Conservation (phyloP, 2,797 vertebrate species). For the Mallotus villosus region DNA sequence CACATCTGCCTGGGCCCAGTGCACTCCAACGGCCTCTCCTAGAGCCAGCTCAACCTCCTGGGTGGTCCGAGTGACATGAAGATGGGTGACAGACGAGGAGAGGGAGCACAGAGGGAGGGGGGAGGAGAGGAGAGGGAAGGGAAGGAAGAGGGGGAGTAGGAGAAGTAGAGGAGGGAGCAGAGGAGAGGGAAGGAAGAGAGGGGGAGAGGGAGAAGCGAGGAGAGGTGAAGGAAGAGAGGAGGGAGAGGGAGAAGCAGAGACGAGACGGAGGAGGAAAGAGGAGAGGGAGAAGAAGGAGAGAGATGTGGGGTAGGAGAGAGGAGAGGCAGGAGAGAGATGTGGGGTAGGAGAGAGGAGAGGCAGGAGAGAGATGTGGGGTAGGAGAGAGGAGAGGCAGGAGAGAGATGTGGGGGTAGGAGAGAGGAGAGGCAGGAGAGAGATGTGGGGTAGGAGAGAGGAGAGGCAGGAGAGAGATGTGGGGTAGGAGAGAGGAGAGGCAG, state of each 20-base stretch:
- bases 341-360: not conserved
- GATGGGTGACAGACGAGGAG: not conserved
- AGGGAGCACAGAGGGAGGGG: too few species aligned
- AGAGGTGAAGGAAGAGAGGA: too few species aligned
- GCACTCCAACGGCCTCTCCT: constrained; percentile 16
- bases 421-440: not conserved
- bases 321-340: not conserved
- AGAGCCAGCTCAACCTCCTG: constrained; percentile 12
- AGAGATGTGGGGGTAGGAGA: too few species aligned
- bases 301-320: too few species aligned
- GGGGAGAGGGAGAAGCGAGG: not conserved
- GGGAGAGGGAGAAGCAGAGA: not conserved
- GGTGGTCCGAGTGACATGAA: constrained; percentile 8
- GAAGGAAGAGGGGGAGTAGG: not conserved
- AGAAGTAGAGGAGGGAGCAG: too few species aligned
- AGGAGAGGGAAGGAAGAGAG: not conserved
- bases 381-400: too few species aligned
- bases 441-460: not conserved
- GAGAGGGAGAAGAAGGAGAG: not conserved
- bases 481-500: not conserved
- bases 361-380: too few species aligned
- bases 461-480: not conserved
- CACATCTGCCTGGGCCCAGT: constrained; percentile 8
- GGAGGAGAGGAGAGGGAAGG: too few species aligned
- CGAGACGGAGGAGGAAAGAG: too few species aligned